Conservation (phyloP, 2,113 vertebrate genomes). For the Catharus fuscescens region DNA sequence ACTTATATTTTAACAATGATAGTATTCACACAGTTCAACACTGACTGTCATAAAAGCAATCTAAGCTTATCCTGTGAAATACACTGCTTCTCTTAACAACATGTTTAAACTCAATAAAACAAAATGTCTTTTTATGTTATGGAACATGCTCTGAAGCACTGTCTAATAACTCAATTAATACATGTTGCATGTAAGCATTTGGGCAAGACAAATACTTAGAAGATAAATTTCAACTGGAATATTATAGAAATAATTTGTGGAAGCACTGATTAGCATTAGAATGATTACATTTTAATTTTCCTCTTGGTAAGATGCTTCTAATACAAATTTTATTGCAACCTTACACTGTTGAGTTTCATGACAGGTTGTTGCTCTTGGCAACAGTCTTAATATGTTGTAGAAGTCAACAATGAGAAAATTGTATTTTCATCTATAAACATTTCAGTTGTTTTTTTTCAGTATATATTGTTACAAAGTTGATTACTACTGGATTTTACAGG, state of each 20-base stretch:
- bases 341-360: constrained; percentile 23
- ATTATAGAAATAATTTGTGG: constrained; percentile 31
- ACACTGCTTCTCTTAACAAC: not conserved
- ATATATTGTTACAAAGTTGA: not conserved
- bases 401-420: constrained; percentile 43
- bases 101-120: not conserved
- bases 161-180: not conserved
- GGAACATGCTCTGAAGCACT: not conserved
- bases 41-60: not conserved
- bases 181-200: not conserved
- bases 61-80: not conserved
- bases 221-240: not conserved
- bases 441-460: constrained; percentile 19
- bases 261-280: constrained; percentile 5
- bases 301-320: constrained; percentile 18
- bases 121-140: not conserved
- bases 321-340: constrained; percentile 49
- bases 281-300: constrained; percentile 38
- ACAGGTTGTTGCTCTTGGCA: constrained; percentile 72
- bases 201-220: constrained; percentile 15
- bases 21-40: not conserved
- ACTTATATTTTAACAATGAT: not conserved
- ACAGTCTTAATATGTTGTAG: constrained; percentile 26
- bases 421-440: constrained; percentile 38
- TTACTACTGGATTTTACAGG: constrained; percentile 26